Conservation (phyloP, 2,888 invertebrate species). For the Euzetes globulus region DNA sequence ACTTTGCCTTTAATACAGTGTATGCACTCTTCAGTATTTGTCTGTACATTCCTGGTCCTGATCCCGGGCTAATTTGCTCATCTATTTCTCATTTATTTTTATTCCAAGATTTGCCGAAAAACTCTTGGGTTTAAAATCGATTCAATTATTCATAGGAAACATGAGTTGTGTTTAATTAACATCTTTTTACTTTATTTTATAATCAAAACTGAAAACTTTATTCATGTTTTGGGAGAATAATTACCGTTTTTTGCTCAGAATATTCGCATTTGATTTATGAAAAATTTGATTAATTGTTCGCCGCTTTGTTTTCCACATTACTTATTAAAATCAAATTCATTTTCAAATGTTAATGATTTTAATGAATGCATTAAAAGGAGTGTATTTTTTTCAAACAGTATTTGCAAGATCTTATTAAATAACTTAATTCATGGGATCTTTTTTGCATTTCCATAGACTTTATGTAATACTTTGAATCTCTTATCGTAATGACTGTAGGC, state of each 20-base stretch:
- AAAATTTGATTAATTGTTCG: conserved; percentile 5
- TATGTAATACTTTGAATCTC: background rate
- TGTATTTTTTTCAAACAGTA: background rate
- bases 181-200: background rate
- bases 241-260: background rate
- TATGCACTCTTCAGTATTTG: too few relatives aligned
- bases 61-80: background rate
- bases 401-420: background rate
- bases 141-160: background rate
- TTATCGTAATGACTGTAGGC: too few relatives aligned
- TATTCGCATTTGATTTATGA: background rate
- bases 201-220: background rate
- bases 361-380: conserved; percentile 10
- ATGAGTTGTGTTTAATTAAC: background rate
- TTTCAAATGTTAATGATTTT: background rate
- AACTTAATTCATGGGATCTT: background rate
- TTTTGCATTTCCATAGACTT: background rate
- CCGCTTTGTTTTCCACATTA: background rate
- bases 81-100: background rate
- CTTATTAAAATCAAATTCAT: background rate
- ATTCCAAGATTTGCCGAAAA: too few relatives aligned
- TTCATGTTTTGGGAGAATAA: background rate
- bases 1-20: background rate
- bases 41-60: too few relatives aligned
- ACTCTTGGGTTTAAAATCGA: background rate